Evolutionary conservation across 2,888 invertebrate species (phyloP).

Genomic region (Exocentrus adspersus): DNA sequence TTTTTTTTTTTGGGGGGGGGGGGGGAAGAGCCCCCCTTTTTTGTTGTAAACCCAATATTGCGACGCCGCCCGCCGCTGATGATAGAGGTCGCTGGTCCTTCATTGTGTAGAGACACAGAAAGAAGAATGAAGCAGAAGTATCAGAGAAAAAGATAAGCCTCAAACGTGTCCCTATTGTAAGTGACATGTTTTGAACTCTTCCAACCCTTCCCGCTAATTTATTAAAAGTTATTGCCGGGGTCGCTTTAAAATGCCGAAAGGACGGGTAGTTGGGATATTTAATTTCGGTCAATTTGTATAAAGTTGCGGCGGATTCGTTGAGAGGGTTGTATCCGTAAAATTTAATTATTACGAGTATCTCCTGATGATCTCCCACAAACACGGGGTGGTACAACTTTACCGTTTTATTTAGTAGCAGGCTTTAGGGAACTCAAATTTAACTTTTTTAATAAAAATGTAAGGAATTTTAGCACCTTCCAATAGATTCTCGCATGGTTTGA

Average conservation of each 20-base stretch:
- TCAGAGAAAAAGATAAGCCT: conserved; percentile 7
- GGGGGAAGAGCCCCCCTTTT: too few relatives aligned
- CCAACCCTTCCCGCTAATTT: conserved; percentile 33
- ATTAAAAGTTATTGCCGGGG: conserved; percentile 35
- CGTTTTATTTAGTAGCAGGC: too few relatives aligned
- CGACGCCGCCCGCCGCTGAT: neutral
- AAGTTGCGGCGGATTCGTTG: conserved; percentile 22
- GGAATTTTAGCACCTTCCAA: neutral
- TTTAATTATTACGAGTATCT: conserved; percentile 38
- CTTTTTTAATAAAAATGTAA: too few relatives aligned
- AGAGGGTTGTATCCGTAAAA: conserved; percentile 25
- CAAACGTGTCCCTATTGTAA: conserved; percentile 15
- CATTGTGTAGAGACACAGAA: neutral
- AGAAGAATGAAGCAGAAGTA: neutral
- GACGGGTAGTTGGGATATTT: conserved; percentile 30
- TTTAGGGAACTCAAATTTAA: too few relatives aligned
- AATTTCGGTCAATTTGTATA: conserved; percentile 34
- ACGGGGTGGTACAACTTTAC: conserved; percentile 3
- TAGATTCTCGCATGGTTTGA: neutral
- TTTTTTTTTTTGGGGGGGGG: too few relatives aligned
- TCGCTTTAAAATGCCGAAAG: conserved; percentile 29
- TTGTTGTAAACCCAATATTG: too few relatives aligned
- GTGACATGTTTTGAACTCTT: conserved; percentile 20
- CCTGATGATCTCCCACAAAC: conserved; percentile 18
- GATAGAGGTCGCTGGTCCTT: conserved; percentile 3